Conservation (phyloP, 2,113 vertebrate species). For the Corythornis vintsioides region DNA sequence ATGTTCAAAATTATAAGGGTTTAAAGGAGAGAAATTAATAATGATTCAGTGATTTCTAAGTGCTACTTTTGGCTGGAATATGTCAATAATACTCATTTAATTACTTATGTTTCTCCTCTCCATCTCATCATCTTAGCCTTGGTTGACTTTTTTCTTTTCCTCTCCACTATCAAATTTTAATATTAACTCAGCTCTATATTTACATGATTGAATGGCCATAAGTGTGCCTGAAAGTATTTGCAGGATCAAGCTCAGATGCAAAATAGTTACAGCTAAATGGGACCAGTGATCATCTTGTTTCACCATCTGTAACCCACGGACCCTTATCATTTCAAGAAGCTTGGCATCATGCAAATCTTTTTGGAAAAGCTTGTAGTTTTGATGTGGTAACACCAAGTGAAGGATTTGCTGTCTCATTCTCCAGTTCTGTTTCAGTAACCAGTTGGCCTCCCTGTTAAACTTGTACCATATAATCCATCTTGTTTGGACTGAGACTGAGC, state of each 20-base stretch:
- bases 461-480: neutral
- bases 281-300: neutral
- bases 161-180: neutral
- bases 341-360: neutral
- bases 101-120: neutral
- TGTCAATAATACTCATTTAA: neutral
- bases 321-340: neutral
- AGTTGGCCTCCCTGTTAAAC: neutral
- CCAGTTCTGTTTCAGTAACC: neutral
- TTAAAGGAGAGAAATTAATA: neutral
- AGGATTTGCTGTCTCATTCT: neutral
- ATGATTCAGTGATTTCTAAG: neutral
- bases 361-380: neutral
- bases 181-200: neutral
- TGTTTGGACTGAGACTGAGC: neutral
- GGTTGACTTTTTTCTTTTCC: neutral
- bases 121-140: neutral
- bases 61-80: constrained; percentile 5
- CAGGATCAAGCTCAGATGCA: neutral
- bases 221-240: neutral
- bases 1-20: neutral
- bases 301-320: neutral
- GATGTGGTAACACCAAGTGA: neutral
- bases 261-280: neutral
- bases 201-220: neutral